Percentiles rank a stretch among this genome's conserved stretches.
Conservation (phyloP, 2,888 invertebrate species). For the Chalcis sispes region DNA sequence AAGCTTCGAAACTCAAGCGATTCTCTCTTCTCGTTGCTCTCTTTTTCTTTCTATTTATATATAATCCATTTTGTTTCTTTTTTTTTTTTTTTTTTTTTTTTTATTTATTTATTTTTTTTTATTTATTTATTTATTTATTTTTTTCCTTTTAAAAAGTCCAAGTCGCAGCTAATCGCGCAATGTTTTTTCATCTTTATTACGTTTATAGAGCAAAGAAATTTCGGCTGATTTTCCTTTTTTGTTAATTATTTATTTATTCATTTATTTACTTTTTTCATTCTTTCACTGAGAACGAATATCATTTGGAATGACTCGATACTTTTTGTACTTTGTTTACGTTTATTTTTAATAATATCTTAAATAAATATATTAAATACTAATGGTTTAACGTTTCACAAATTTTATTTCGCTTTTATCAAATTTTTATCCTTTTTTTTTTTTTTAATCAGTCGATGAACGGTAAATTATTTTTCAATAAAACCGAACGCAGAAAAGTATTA, state of each 20-base stretch:
- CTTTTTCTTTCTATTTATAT: too few relatives aligned
- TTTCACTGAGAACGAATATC: background rate
- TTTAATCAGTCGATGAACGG: background rate
- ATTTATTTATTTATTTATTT: constrained; percentile 17
- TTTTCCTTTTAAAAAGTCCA: constrained; percentile 19
- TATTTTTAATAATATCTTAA: too few relatives aligned
- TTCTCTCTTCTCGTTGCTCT: too few relatives aligned
- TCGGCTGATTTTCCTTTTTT: background rate
- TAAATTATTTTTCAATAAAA: background rate
- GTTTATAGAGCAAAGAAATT: constrained; percentile 2
- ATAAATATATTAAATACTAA: too few relatives aligned
- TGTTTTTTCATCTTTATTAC: too few relatives aligned
- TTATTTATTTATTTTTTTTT: constrained; percentile 16
- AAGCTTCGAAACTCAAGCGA: too few relatives aligned
- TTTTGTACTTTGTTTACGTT: background rate
- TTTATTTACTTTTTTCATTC: too few relatives aligned
- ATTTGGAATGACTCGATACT: background rate
- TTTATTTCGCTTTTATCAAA: too few relatives aligned
- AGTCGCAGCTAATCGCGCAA: background rate
- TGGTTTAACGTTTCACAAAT: too few relatives aligned
- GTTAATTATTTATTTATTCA: background rate
- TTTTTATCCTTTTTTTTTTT: background rate
- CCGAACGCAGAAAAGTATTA: background rate
- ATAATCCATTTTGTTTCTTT: constrained; percentile 20
- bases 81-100: background rate